A percentile compares a stretch with the other conserved stretches of the same genome.
phyloP scores from a whole-genome alignment of 35 echinoderm and acorn worm genomes.

The Ophioderma brevispina region DNA sequence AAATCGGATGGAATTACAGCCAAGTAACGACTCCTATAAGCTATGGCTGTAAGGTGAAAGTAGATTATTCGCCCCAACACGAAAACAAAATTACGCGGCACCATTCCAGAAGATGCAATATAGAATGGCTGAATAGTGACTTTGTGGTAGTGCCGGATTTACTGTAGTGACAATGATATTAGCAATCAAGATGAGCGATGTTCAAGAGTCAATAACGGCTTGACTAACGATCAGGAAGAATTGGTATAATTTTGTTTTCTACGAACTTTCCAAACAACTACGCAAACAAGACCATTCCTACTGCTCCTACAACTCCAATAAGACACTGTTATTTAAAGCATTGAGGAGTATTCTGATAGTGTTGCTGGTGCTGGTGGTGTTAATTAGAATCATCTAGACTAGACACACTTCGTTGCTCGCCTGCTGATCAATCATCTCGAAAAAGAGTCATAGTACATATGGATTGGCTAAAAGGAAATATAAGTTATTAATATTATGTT shows the following conservation, averaged over 20 bases:
- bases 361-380: background rate
- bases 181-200: conserved; percentile 41
- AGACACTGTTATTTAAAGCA: too few species aligned
- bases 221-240: conserved; percentile 42
- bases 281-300: conserved; percentile 54
- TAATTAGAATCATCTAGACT: too few species aligned
- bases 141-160: background rate
- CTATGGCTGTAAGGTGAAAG: conserved; percentile 72
- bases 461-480: too few species aligned
- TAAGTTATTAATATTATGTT: too few species aligned
- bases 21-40: too few species aligned
- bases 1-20: too few species aligned
- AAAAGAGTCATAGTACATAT: too few species aligned
- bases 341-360: background rate
- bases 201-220: conserved; percentile 45
- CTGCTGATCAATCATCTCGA: too few species aligned
- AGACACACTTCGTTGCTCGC: too few species aligned
- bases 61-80: conserved; percentile 54
- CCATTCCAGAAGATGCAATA: conserved; percentile 63
- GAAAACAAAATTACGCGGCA: conserved; percentile 44
- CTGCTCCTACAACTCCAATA: conserved; percentile 32
- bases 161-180: background rate
- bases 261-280: conserved; percentile 17
- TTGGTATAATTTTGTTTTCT: conserved; percentile 35
- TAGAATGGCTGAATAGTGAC: background rate